Evolutionary conservation across 2,113 vertebrate species (phyloP).

Genomic region (Dicaeum eximium): DNA sequence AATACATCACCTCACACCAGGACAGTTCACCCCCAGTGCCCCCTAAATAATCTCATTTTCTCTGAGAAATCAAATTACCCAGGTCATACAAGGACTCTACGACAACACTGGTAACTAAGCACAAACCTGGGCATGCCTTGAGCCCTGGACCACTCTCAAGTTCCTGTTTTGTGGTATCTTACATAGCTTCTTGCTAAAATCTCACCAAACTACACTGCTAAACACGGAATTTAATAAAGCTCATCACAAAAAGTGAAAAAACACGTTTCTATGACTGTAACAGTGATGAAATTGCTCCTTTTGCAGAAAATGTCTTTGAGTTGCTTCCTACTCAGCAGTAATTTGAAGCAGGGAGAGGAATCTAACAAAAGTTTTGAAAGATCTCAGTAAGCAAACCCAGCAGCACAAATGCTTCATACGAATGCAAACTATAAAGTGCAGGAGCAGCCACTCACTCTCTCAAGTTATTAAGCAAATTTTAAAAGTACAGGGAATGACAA

Average conservation of each 20-base stretch:
- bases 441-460: neutral
- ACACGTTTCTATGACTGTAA: neutral
- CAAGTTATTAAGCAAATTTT: neutral
- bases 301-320: neutral
- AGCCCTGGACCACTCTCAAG: neutral
- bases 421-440: neutral
- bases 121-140: neutral
- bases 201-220: neutral
- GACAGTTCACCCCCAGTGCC: neutral
- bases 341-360: neutral
- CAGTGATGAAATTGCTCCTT: neutral
- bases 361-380: neutral
- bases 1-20: neutral
- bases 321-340: neutral
- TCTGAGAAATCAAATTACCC: neutral
- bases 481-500: neutral
- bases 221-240: neutral
- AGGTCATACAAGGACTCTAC: neutral
- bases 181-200: neutral
- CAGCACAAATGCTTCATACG: neutral
- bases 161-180: neutral
- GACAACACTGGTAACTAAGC: neutral
- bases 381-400: neutral
- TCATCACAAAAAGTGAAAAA: neutral
- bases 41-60: neutral